phyloP scores from a whole-genome alignment of 2,113 vertebrate species.

The Climacteris rufus region DNA sequence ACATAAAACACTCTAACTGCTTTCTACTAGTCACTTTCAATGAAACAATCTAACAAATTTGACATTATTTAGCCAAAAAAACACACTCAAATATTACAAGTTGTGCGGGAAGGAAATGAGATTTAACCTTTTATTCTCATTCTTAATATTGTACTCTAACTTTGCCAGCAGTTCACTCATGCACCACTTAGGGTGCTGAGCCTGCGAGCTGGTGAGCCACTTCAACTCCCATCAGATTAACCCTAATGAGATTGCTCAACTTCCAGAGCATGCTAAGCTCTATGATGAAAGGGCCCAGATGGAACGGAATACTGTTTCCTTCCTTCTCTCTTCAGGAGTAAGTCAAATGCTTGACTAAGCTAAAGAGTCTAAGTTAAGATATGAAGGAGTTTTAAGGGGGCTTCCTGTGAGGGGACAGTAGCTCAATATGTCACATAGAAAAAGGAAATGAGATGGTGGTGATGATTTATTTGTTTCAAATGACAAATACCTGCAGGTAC shows the following conservation, averaged over 20 bases:
- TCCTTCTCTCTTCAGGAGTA: accelerated
- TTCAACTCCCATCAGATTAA: background rate
- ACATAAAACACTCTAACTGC: background rate
- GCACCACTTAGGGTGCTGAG: background rate
- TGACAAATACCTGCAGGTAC: background rate
- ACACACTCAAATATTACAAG: background rate
- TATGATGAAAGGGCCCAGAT: background rate
- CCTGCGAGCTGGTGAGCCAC: background rate
- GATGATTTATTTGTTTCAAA: background rate
- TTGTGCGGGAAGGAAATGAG: background rate
- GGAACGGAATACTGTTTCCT: background rate
- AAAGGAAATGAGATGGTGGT: background rate
- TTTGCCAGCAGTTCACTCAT: background rate
- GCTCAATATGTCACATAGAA: background rate
- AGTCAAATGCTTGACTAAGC: background rate
- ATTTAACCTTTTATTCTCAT: background rate
- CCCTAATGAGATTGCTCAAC: background rate
- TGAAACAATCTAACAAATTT: background rate
- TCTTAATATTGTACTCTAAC: background rate
- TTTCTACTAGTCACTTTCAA: background rate
- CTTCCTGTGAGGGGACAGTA: background rate
- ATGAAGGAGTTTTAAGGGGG: background rate
- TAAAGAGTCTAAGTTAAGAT: background rate
- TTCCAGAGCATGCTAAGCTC: background rate
- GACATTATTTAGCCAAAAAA: background rate